A percentile compares a stretch with the other conserved stretches of the same genome.
Conservation (phyloP, 2,113 vertebrate species). For the Ptychochromis oligacanthus region DNA sequence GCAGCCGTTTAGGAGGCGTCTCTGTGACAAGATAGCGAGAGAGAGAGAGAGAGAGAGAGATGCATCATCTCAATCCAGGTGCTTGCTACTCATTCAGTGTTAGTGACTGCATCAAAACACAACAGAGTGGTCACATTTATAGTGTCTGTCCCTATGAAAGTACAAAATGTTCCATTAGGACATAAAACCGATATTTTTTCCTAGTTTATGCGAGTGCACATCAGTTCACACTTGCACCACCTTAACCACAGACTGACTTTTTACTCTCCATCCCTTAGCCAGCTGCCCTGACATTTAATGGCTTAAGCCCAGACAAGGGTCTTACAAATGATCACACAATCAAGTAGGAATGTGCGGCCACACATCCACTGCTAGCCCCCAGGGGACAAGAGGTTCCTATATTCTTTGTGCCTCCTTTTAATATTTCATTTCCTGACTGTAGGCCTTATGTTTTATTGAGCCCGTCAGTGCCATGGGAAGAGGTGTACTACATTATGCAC, state of each 20-base stretch:
- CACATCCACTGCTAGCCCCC: not conserved
- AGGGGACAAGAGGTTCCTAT: constrained; percentile 30
- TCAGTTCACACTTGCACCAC: not conserved
- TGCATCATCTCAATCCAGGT: constrained; percentile 31
- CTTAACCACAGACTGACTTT: not conserved
- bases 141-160: not conserved
- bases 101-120: not conserved
- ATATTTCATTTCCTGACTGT: constrained; percentile 69
- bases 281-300: constrained; percentile 40
- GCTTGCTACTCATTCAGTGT: constrained; percentile 32
- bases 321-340: constrained; percentile 30
- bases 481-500: constrained; percentile 76
- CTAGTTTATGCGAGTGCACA: not conserved
- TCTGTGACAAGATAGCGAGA: constrained; percentile 26
- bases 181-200: not conserved
- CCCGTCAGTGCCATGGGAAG: constrained; percentile 44
- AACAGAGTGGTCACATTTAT: constrained; percentile 6
- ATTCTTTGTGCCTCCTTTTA: constrained; percentile 57
- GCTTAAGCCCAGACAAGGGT: constrained; percentile 41
- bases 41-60: not conserved
- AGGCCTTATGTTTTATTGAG: constrained; percentile 78
- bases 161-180: not conserved
- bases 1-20: constrained; percentile 29
- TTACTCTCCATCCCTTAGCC: not conserved
- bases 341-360: constrained; percentile 11